Conservation (phyloP, 1,140 invertebrate genomes). For the Drosophila subpulchrella region DNA sequence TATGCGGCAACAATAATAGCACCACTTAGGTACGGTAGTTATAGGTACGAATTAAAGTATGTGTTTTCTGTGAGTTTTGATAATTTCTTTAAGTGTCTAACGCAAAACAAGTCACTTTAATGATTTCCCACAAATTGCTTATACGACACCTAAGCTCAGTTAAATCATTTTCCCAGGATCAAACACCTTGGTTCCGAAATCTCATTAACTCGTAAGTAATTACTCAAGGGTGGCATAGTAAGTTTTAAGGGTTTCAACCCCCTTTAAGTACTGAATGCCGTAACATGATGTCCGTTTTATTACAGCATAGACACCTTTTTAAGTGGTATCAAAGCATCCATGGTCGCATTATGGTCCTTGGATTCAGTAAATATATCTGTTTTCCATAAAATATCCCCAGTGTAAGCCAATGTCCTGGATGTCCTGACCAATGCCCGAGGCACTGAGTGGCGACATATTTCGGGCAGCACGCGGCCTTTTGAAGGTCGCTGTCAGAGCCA, state of each 20-base stretch:
- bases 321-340: neutral
- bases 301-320: neutral
- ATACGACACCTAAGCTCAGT: no score
- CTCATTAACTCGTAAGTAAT: no score
- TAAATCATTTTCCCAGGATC: no score
- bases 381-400: neutral
- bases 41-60: no score
- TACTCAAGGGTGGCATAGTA: no score
- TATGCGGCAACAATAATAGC: no score
- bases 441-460: constrained; percentile 75
- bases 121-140: no score
- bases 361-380: neutral
- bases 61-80: no score
- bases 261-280: neutral
- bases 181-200: no score
- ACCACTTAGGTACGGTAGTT: no score
- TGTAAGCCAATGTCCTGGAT: constrained; percentile 9
- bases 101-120: no score
- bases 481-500: constrained; percentile 44
- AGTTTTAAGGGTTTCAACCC: neutral
- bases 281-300: neutral
- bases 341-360: neutral
- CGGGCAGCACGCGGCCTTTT: constrained; percentile 40
- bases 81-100: no score
- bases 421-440: constrained; percentile 19